Percentiles rank a stretch among this genome's conserved stretches.
phyloP scores from a whole-genome alignment of 2,888 invertebrate genomes.

The Oscheius sp. region DNA sequence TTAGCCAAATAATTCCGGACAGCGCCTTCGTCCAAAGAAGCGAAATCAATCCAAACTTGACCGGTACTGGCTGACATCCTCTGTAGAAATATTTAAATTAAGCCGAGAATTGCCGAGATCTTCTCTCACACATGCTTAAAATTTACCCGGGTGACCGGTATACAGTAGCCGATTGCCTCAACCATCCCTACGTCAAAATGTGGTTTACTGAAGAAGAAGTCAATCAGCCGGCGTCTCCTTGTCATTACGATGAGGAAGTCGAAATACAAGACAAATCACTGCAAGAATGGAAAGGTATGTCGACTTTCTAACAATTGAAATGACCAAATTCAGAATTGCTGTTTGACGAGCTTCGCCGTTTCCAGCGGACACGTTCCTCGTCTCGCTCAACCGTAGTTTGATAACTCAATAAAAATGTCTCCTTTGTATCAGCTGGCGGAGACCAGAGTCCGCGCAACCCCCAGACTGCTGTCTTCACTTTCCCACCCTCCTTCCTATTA shows the following conservation, averaged over 20 bases:
- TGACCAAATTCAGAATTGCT: not conserved
- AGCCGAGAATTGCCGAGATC: slow-evolving; percentile 26
- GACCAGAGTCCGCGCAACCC: slow-evolving; percentile 24
- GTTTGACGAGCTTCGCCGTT: slow-evolving; percentile 9
- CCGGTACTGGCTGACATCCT: slow-evolving; percentile 29
- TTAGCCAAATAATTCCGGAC: slow-evolving; percentile 39
- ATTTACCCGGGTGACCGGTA: slow-evolving; percentile 35
- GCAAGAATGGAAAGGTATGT: slow-evolving; percentile 90
- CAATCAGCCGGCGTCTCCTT: slow-evolving; percentile 93
- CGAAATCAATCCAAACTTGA: slow-evolving; percentile 41
- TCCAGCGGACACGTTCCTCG: not conserved
- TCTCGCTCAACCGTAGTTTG: slow-evolving; percentile 17
- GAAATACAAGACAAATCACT: slow-evolving; percentile 98
- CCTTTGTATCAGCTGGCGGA: not conserved
- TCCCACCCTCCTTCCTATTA: not conserved
- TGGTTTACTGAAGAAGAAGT: slow-evolving; percentile 80
- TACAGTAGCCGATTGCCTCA: slow-evolving; percentile 26
- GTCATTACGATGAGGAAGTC: slow-evolving; percentile 94
- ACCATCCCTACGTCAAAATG: slow-evolving; percentile 34
- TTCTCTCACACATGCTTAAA: slow-evolving; percentile 28
- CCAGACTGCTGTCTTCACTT: not conserved
- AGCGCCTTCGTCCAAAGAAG: slow-evolving; percentile 35
- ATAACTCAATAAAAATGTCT: not conserved
- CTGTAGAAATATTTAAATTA: not conserved
- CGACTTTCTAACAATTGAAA: not conserved